Evolutionary conservation across 37 sponge, comb jelly and placozoan genomes (phyloP), one percentile per base, ranked within the genome.

Genomic region (Aplysina aerophoba): DNA sequence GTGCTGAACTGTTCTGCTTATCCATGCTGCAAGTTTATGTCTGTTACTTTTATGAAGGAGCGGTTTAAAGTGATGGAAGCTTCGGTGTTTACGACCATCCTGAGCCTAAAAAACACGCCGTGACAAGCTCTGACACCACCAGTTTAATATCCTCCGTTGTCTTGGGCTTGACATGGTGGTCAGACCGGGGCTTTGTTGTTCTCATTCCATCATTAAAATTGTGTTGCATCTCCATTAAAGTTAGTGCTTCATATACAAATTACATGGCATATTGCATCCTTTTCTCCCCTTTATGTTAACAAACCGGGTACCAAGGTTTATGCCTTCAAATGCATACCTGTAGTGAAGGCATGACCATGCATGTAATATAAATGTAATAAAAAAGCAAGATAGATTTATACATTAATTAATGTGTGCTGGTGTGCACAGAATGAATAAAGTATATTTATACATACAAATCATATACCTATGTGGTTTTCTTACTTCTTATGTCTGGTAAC

Each of bases 181-280:
- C 81, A 81, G 81, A 59, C 61, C n/a, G 62, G 22, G 41, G 41
- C 37, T 73, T 73, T 12, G 74, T 19, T 73, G 8, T 73, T 73
- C 40, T 73, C 74, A 38, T 37, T 19, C 74, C 74, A 38, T 73
- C 40, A 37, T 73, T 19, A 73, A 73, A 73, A 22, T 73, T 73
- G 40, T 73, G 74, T 73, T 73, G 74, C 22, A 73, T 37, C 37
- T 73, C 74, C 74, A 73, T 15, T 40, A 73, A 30, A 40, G 21
- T 24, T 85, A 39, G 57, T 89, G 89, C 17, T 90, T 87, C 84
- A 90, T 82, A 58, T 77, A 81, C 19, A 90, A 19, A 50, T 90
- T 86, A 74, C 79, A 73, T 56, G 90, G 83, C 4, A 91, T 87
- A 63, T 91, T 84, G 17, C 62, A n/a, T 3, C 91, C 91, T 21